These are phyloP conservation scores for Macroramphosus scolopax DNA, from an alignment of 2,797 vertebrate species.

Conservation along the genomic window DNA sequence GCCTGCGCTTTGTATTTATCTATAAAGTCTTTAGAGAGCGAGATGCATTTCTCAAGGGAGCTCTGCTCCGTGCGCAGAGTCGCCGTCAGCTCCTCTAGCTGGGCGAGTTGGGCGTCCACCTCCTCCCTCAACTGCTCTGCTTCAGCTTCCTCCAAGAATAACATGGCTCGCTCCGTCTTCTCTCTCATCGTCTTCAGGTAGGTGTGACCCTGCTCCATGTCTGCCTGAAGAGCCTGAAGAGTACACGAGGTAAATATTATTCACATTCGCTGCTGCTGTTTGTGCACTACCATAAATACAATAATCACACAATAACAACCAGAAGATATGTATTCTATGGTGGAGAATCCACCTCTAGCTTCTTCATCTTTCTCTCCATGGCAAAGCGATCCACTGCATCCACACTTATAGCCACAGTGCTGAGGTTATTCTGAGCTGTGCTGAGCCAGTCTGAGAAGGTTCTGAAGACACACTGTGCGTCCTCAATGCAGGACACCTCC, in stretches of 20 bases:
- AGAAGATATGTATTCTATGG: neutral
- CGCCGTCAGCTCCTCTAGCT: slow-evolving; percentile 81
- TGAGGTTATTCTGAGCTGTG: slow-evolving; percentile 85
- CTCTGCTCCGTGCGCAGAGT: slow-evolving; percentile 84
- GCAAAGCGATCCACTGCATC: slow-evolving; percentile 82
- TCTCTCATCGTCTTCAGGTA: slow-evolving; percentile 88
- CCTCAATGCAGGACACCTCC: slow-evolving; percentile 87
- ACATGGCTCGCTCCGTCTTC: slow-evolving; percentile 84
- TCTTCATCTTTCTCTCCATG: slow-evolving; percentile 92
- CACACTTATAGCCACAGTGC: slow-evolving; percentile 77
- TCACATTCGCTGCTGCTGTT: no score
- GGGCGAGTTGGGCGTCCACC: slow-evolving; percentile 71
- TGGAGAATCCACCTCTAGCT: slow-evolving; percentile 83
- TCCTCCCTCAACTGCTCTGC: slow-evolving; percentile 80
- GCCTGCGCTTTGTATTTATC: slow-evolving; percentile 88
- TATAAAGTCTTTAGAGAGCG: slow-evolving; percentile 90
- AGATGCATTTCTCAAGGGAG: slow-evolving; percentile 86
- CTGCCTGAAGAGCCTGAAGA: slow-evolving; percentile 78
- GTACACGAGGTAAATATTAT: no score
- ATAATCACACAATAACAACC: neutral
- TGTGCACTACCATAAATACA: no score
- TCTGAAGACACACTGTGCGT: slow-evolving; percentile 83
- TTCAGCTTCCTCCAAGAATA: slow-evolving; percentile 82
- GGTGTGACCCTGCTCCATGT: slow-evolving; percentile 90
- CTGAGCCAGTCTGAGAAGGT: slow-evolving; percentile 89